Evolutionary conservation across 1,140 invertebrate species (phyloP), one percentile per base, ranked within the genome.

Genomic region (Leptinotarsa undecemlineata): DNA sequence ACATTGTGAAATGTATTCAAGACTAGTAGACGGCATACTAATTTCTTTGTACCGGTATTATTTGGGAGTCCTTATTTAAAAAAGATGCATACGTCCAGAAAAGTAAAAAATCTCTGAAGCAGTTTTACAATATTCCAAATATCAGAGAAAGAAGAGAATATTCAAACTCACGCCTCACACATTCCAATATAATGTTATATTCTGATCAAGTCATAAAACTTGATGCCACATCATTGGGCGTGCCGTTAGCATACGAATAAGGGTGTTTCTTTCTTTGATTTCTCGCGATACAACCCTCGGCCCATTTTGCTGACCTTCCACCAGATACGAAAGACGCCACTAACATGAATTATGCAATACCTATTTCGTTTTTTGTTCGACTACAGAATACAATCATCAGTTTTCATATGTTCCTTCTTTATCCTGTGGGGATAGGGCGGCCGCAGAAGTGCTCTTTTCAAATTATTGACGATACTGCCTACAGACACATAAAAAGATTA

Each of bases 151-250:
- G 33, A 57, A 57, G 3, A 57, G 13, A 15, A 17, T 57, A 57
- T 57, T 57, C 51, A 19, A 57, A 57, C 60, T 33, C 77, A 79
- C 80, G 78, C 79, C 80, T 79, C 73, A 72, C 77, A 79, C 80
- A 81, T 83, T 81, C 76, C 77, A 75, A 79, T 79, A 80, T 82
- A 82, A 82, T 79, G 80, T 80, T 80, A 82, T 83, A 82, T 83
- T 83, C 80, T 77, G 80, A 83, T 83, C 80, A 82, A 82, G 82
- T 80, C 82, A 83, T 83, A 83, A 83, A 83, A 83, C 76, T 79
- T 77, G 78, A 81, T 82, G 82, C 77, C 80, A 83, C 81, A 82
- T 83, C 82, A 83, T 83, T 81, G 78, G 72, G 77, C 64, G 70
- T 78, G 78, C 75, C 78, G 73, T 80, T 81, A 80, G 82, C 79